These are phyloP conservation scores for Chelonoidis abingdonii DNA, from an alignment of 2,113 vertebrate species.

Conservation along the genomic window DNA sequence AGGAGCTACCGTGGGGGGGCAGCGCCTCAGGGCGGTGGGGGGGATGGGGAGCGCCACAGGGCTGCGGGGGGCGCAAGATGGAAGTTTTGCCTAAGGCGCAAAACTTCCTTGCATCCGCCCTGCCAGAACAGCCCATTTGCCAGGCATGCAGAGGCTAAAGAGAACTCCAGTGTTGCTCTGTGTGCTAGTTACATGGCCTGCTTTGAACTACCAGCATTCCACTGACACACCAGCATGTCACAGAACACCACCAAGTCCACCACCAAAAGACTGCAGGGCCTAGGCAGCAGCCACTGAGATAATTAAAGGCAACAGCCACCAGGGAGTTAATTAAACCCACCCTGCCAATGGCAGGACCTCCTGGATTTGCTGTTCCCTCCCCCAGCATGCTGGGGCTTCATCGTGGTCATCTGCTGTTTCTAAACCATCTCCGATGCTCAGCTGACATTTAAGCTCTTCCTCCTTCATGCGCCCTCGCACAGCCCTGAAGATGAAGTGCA, in stretches of 20 bases:
- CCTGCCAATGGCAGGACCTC: background rate
- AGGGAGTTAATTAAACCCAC: slow-evolving; percentile 48
- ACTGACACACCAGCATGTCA: accelerated
- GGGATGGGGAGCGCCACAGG: no score
- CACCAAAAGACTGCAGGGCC: slow-evolving; percentile 6
- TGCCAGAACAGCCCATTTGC: background rate
- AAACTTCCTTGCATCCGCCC: no score
- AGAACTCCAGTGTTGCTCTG: background rate
- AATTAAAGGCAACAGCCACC: background rate
- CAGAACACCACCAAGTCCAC: background rate
- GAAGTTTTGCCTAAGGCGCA: no score
- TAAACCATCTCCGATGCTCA: background rate
- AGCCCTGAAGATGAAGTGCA: slow-evolving; percentile 12
- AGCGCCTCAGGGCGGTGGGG: no score
- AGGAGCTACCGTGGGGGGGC: no score
- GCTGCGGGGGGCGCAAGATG: no score
- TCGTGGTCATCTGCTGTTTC: background rate
- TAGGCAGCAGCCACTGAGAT: background rate
- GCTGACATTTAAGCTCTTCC: slow-evolving; percentile 51
- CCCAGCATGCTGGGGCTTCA: background rate
- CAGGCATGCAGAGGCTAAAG: background rate
- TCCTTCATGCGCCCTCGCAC: background rate
- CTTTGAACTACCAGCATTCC: background rate
- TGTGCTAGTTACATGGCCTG: background rate
- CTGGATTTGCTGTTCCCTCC: slow-evolving; percentile 12